Evolutionary conservation across 2,888 invertebrate genomes (phyloP), one percentile per base, ranked within the genome.

Genomic region (Brachyopa scutellaris): DNA sequence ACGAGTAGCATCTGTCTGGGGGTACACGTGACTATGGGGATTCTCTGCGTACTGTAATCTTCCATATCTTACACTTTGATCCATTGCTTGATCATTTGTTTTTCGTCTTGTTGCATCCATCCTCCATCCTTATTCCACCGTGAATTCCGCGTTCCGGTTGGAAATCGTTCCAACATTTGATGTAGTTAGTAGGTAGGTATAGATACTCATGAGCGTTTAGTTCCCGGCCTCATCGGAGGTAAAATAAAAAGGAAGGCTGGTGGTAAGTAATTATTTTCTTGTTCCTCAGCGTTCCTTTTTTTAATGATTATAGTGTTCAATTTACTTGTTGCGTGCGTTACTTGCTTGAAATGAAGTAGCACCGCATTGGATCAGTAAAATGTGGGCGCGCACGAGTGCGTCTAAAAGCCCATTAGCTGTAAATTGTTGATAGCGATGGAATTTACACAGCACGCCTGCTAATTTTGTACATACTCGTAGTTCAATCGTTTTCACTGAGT

Each of bases 391-490:
- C 82, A 77, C 82, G 72, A 77, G 64, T 61, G 82, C 70, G 69
- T 70, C 62, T 76, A 80, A 69, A 67, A 82, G 82, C 70, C 82
- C 70, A 82, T 76, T 82, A 77, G 77, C 70, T 77, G 77, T 82
- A 77, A 77, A 72, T 82, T 82, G 82, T 66, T 72, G 82, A 82
- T 82, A 82, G 66, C 36, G 77, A 66, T 64, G 64, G 66, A 69
- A 73, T 79, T 67, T 79, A 74, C 67, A 74, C 74, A 74, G 36
- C 76, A 15, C 62, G 74, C 57, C 69, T 62, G 76, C 80, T 80
- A 77, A 82, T 82, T 82, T 82, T 33, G 49, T 38, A 53, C 70
- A 59, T 47, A 66, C 26, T n/a, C n/a, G n/a, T n/a, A n/a, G 73
- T 57, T 61, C 45, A 66, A 33, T 61, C 38, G 42, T 29, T 73